Evolutionary conservation across 1,140 invertebrate genomes (phyloP).

Genomic region (Luehdorfia chinensis): DNA sequence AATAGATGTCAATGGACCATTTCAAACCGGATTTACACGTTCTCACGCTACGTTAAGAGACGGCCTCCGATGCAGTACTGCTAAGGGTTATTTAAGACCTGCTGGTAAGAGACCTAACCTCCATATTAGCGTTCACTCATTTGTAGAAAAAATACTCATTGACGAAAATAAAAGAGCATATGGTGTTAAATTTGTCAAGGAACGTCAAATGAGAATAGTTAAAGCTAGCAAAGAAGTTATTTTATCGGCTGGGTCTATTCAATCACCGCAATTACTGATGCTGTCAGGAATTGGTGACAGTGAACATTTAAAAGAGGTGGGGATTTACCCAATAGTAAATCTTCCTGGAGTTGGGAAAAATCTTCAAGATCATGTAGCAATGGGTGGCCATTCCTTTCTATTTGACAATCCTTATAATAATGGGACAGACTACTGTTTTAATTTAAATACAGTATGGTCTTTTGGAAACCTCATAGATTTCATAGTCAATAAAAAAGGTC

Average conservation of each 20-base stretch:
- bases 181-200: slow-evolving; percentile 81
- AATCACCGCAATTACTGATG: slow-evolving; percentile 89
- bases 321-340: slow-evolving; percentile 78
- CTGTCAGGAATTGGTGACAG: slow-evolving; percentile 86
- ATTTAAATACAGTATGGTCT: slow-evolving; percentile 78
- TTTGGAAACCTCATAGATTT: slow-evolving; percentile 78
- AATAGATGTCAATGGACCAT: slow-evolving; percentile 86
- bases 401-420: slow-evolving; percentile 69
- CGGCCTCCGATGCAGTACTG: slow-evolving; percentile 89
- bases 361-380: slow-evolving; percentile 87
- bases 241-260: slow-evolving; percentile 83
- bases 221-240: slow-evolving; percentile 83
- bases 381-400: slow-evolving; percentile 79
- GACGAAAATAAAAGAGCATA: slow-evolving; percentile 77
- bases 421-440: slow-evolving; percentile 77
- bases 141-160: slow-evolving; percentile 82
- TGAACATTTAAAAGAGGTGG: slow-evolving; percentile 79
- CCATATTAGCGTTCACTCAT: slow-evolving; percentile 82
- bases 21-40: slow-evolving; percentile 84
- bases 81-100: slow-evolving; percentile 88
- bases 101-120: slow-evolving; percentile 84
- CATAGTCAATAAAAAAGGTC: slow-evolving; percentile 75
- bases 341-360: slow-evolving; percentile 88
- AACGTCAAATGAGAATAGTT: slow-evolving; percentile 65
- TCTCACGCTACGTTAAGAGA: slow-evolving; percentile 88